These are phyloP conservation scores for Hymenopus coronatus DNA, from an alignment of 2,888 invertebrate species.

Conservation along the genomic window DNA sequence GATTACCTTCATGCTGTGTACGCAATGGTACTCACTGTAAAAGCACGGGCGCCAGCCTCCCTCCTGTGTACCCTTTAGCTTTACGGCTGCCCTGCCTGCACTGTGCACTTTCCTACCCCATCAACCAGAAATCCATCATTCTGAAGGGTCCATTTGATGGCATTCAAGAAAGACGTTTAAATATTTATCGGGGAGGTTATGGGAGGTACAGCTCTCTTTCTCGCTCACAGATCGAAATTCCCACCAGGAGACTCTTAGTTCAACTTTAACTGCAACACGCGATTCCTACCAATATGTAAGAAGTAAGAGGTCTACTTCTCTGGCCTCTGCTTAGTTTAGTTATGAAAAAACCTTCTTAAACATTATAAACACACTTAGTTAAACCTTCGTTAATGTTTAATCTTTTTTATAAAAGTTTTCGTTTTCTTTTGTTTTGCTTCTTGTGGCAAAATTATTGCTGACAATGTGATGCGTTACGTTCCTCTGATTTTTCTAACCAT, in stretches of 20 bases:
- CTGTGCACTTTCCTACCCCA: not conserved
- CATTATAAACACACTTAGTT: no score
- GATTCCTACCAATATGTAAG: no score
- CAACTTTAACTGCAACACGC: not conserved
- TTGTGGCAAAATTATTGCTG: no score
- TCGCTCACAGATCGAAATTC: not conserved
- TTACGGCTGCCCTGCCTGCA: not conserved
- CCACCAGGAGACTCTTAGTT: not conserved
- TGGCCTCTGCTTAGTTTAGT: no score
- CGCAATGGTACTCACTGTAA: not conserved
- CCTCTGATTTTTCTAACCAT: no score
- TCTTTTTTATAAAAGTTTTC: no score
- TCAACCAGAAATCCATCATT: constrained; percentile 22
- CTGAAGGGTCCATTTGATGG: constrained; percentile 25
- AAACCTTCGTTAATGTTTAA: no score
- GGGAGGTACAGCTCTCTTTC: not conserved
- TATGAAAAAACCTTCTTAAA: no score
- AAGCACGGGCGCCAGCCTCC: not conserved
- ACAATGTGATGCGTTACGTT: no score
- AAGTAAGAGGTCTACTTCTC: no score
- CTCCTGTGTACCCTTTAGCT: not conserved
- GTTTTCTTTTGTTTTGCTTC: no score
- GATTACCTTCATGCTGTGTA: not conserved
- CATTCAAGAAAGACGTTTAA: constrained; percentile 21
- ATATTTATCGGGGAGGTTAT: constrained; percentile 24